Percentiles rank a stretch among this genome's conserved stretches.
Evolutionary conservation across 2,888 invertebrate genomes (phyloP).

Genomic region (Tiliacea citrago): DNA sequence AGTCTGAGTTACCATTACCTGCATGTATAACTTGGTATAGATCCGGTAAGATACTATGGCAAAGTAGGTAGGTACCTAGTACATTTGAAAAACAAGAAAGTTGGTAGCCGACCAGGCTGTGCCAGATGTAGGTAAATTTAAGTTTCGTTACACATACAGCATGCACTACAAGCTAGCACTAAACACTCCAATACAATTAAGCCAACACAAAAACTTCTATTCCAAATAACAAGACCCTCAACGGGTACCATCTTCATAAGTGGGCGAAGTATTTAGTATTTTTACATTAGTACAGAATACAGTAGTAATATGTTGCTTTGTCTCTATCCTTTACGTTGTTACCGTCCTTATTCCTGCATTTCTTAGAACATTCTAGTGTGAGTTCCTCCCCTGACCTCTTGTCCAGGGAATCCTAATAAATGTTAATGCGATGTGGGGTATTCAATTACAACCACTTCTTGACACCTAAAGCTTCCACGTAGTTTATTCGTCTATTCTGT

Average conservation of each 20-base stretch:
- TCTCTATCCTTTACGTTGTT: not conserved
- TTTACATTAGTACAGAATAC: not conserved
- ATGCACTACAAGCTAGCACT: not conserved
- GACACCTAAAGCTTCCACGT: slow-evolving; percentile 34
- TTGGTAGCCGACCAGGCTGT: no score
- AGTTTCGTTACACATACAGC: not conserved
- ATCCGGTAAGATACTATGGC: no score
- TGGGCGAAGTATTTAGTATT: slow-evolving; percentile 11
- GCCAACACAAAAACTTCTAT: not conserved
- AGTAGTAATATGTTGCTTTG: not conserved
- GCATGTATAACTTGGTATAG: not conserved
- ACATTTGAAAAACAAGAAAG: not conserved
- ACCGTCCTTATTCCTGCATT: slow-evolving; percentile 7
- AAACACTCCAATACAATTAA: not conserved
- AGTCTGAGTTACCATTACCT: not conserved
- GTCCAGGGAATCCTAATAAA: slow-evolving; percentile 40
- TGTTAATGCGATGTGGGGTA: slow-evolving; percentile 55
- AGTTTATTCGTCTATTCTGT: not conserved
- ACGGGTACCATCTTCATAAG: not conserved
- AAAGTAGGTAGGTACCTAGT: not conserved
- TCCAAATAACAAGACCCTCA: not conserved
- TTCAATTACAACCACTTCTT: slow-evolving; percentile 50
- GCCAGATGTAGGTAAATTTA: no score
- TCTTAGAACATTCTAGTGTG: slow-evolving; percentile 37
- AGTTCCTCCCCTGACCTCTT: slow-evolving; percentile 15